These are phyloP conservation scores for Dendrolimus houi DNA, from an alignment of 2,888 invertebrate species.

Conservation along the genomic window DNA sequence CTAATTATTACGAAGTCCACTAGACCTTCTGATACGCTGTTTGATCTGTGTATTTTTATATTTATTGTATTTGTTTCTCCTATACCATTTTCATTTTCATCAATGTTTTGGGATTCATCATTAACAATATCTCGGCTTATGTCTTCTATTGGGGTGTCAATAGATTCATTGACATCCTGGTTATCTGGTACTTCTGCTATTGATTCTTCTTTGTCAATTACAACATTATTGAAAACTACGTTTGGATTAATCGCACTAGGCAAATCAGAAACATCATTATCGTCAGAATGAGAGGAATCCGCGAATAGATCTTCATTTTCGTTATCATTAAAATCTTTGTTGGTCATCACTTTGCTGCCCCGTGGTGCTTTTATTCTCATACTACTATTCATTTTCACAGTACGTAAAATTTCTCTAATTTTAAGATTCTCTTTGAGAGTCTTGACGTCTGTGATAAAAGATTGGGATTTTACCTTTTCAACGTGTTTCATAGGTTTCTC, in stretches of 20 bases:
- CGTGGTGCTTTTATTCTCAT: conserved; percentile 55
- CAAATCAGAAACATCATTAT: conserved; percentile 15
- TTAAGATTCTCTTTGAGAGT: conserved; percentile 58
- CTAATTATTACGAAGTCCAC: conserved; percentile 13
- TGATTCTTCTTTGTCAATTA: neutral
- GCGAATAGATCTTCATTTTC: conserved; percentile 48
- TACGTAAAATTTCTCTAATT: conserved; percentile 59
- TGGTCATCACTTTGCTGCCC: conserved; percentile 55
- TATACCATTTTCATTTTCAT: neutral
- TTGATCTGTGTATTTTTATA: conserved; percentile 15
- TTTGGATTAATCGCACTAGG: conserved; percentile 44
- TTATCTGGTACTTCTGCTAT: neutral
- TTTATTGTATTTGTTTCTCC: conserved; percentile 3
- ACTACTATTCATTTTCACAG: conserved; percentile 64
- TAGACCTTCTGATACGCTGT: conserved; percentile 22
- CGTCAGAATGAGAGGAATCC: conserved; percentile 13
- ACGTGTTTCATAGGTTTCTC: conserved; percentile 38
- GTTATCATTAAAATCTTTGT: conserved; percentile 47
- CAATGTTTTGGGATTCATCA: neutral
- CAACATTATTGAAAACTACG: conserved; percentile 19
- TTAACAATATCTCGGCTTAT: neutral
- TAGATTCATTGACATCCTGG: neutral
- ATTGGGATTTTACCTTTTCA: conserved; percentile 36
- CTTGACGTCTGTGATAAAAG: conserved; percentile 49
- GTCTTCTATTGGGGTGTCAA: neutral